These are phyloP conservation scores for Frankliniella fusca DNA, from an alignment of 2,888 invertebrate genomes.

Conservation along the genomic window DNA sequence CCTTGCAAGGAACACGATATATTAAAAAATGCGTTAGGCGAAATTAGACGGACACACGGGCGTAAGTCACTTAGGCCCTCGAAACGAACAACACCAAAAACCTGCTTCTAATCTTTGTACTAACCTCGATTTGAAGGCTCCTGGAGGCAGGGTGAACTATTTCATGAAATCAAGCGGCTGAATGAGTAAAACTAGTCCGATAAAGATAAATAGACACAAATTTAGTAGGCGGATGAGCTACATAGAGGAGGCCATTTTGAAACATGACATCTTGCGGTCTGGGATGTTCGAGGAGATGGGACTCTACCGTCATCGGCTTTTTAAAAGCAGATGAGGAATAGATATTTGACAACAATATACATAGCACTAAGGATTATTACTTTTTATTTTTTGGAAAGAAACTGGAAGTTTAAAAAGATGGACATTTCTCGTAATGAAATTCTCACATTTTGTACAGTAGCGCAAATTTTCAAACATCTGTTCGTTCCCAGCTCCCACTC, in stretches of 20 bases:
- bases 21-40: too few relatives aligned
- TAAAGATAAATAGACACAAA: neutral
- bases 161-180: neutral
- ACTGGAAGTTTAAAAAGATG: too few relatives aligned
- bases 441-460: neutral
- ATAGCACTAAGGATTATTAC: too few relatives aligned
- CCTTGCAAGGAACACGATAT: too few relatives aligned
- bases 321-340: too few relatives aligned
- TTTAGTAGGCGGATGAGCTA: neutral
- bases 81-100: neutral
- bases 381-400: too few relatives aligned
- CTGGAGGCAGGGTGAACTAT: neutral
- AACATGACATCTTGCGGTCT: conserved; percentile 1
- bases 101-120: neutral
- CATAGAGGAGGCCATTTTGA: conserved; percentile 18
- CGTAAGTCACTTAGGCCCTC: conserved; percentile 4
- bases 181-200: neutral
- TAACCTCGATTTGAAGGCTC: neutral
- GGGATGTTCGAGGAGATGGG: neutral
- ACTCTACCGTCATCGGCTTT: too few relatives aligned
- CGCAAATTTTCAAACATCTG: neutral
- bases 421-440: too few relatives aligned
- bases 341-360: too few relatives aligned
- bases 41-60: neutral
- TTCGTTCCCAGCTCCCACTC: neutral